Conservation (phyloP, 2,797 vertebrate species). For the Astyanax mexicanus region DNA sequence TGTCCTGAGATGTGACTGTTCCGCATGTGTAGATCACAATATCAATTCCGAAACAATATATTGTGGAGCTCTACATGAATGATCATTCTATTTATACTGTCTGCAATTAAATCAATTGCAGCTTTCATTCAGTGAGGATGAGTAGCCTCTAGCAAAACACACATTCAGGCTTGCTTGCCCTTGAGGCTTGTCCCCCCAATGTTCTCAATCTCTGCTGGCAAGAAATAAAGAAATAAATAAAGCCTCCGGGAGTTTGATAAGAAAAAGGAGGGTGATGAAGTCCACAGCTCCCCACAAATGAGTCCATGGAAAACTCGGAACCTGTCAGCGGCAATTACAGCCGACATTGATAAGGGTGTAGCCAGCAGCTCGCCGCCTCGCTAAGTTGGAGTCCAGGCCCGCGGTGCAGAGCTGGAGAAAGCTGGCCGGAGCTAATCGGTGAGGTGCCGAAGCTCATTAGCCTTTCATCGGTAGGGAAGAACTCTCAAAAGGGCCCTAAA, state of each 20-base stretch:
- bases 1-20: too few relatives aligned
- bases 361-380: slow-evolving; percentile 1
- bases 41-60: too few relatives aligned
- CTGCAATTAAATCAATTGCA: too few relatives aligned
- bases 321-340: slow-evolving; percentile 34
- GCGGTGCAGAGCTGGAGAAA: slow-evolving; percentile 31
- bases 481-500: slow-evolving; percentile 48
- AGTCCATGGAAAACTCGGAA: slow-evolving; percentile 11
- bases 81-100: too few relatives aligned
- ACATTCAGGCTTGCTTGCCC: not conserved
- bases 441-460: slow-evolving; percentile 47
- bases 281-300: slow-evolving; percentile 15
- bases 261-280: slow-evolving; percentile 15
- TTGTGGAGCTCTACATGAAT: too few relatives aligned
- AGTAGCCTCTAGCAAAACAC: not conserved
- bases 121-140: too few relatives aligned
- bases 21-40: too few relatives aligned
- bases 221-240: slow-evolving; percentile 11
- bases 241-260: slow-evolving; percentile 9
- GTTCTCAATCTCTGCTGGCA: slow-evolving; percentile 15
- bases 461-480: slow-evolving; percentile 33
- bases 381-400: not conserved
- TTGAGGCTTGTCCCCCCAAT: slow-evolving; percentile 11
- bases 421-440: slow-evolving; percentile 37
- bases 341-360: slow-evolving; percentile 34